These are phyloP conservation scores for Adelognathus sp. DNA, from an alignment of 2,888 invertebrate species.

Conservation along the genomic window DNA sequence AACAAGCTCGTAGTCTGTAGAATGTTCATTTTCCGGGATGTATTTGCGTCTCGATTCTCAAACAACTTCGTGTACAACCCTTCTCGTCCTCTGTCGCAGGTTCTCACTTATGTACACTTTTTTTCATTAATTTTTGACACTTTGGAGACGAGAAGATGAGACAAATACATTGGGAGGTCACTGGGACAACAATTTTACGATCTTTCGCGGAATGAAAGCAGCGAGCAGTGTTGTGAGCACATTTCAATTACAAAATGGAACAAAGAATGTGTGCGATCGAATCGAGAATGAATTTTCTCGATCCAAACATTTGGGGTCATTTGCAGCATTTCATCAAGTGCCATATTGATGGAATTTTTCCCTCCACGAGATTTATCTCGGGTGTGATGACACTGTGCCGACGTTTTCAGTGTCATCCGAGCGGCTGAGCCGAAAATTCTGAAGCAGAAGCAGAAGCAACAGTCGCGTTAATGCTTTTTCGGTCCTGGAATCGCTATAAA, in stretches of 20 bases:
- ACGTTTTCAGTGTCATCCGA: too few species aligned
- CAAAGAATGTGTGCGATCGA: too few species aligned
- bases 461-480: conserved; percentile 68
- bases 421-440: too few species aligned
- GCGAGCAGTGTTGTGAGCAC: too few species aligned
- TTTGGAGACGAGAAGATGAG: conserved; percentile 53
- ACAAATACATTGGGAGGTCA: conserved; percentile 54
- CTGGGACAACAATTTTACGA: neutral
- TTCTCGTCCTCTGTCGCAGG: neutral
- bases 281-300: too few species aligned
- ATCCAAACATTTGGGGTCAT: too few species aligned
- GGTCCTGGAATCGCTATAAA: conserved; percentile 70
- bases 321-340: too few species aligned
- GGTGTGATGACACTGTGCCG: too few species aligned
- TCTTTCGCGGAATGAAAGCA: too few species aligned
- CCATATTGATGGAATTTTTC: too few species aligned
- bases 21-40: conserved; percentile 40
- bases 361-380: too few species aligned
- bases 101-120: conserved; percentile 16
- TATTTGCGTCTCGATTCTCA: conserved; percentile 50
- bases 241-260: too few species aligned
- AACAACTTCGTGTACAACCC: conserved; percentile 46
- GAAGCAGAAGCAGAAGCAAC: conserved; percentile 54
- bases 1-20: conserved; percentile 21
- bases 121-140: conserved; percentile 7